Conservation (phyloP, 2,113 vertebrate genomes). For the Athene noctua region DNA sequence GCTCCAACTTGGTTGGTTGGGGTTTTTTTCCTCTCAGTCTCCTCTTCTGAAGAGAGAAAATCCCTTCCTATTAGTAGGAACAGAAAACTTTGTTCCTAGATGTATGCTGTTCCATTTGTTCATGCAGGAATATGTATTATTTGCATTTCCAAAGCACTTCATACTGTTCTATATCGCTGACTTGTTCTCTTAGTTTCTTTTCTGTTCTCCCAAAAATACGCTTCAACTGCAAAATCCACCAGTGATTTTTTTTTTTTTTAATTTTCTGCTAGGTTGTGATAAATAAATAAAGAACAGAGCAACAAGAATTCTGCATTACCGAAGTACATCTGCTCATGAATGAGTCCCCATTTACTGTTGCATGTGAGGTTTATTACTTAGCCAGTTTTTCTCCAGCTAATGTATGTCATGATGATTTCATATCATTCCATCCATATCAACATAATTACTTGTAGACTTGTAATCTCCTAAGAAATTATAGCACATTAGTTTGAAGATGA, state of each 20-base stretch:
- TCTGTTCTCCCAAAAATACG: background rate
- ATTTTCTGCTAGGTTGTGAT: slow-evolving; percentile 19
- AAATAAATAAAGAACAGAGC: slow-evolving; percentile 26
- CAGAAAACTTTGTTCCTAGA: slow-evolving; percentile 3
- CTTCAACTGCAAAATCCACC: slow-evolving; percentile 23
- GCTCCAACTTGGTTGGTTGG: background rate
- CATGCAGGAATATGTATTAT: background rate
- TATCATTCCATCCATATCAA: slow-evolving; percentile 12
- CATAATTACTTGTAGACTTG: slow-evolving; percentile 21
- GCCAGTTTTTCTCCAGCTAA: slow-evolving; percentile 12
- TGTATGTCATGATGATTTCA: slow-evolving; percentile 16
- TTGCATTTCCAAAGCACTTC: slow-evolving; percentile 44
- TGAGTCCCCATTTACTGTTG: slow-evolving; percentile 7
- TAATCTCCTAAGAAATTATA: slow-evolving; percentile 38
- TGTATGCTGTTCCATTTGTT: background rate
- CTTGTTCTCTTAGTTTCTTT: background rate
- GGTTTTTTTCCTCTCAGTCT: fast-evolving
- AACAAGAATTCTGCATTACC: background rate
- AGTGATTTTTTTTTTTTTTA: background rate
- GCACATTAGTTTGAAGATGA: slow-evolving; percentile 20
- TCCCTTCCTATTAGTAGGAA: background rate
- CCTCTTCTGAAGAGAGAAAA: background rate
- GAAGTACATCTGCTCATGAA: slow-evolving; percentile 21
- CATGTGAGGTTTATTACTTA: slow-evolving; percentile 9
- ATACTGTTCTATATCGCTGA: background rate